Base-by-base conservation (phyloP, 2,888 invertebrate genomes). In the Diogma glabrata region DNA sequence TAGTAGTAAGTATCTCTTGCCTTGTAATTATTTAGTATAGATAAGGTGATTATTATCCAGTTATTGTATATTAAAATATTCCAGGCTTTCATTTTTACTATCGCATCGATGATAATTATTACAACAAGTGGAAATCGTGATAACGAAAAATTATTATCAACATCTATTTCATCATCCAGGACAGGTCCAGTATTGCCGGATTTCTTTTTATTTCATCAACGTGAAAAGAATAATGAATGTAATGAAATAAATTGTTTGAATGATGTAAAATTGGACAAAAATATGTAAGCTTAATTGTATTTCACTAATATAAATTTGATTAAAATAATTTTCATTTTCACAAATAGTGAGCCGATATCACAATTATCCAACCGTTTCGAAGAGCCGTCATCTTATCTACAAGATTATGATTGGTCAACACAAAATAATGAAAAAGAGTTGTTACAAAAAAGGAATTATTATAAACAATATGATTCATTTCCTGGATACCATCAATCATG, bases 201-300 rank as follows among this genome's bases (percentile, higher is more conserved):
- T 22, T 22, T 43, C 23, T 43, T 22, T 22, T 7, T 43, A 43
- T 22, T 43, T n/a, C 43, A 23, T 14, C 43, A 22, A 22, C 20
- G 23, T n/a, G 6, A 6, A n/a, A n/a, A n/a, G n/a, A 20, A 20
- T n/a, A 22, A 22, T 23, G 43, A 43, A 22, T 43, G 43, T n/a
- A 22, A 12, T 4, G 43, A 43, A 14, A 23, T 22, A 14, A 43
- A 22, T 22, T 43, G 43, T 10, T 22, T 22, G n/a, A 43, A 43
- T 3, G 20, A 43, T n/a, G n/a, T n/a, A n/a, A 43, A 43, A 43
- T 22, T 43, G n/a, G 43, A 43, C 7, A 43, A 22, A 43, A 43
- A 43, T 43, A 22, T 20, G 43, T 43, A 43, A 22, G 43, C 14
- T 43, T 43, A 7, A 17, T 12, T 10, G 17, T 16, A 16, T 3